Conservation (phyloP, 2,888 invertebrate species). For the Sphaeridia pumilis region DNA sequence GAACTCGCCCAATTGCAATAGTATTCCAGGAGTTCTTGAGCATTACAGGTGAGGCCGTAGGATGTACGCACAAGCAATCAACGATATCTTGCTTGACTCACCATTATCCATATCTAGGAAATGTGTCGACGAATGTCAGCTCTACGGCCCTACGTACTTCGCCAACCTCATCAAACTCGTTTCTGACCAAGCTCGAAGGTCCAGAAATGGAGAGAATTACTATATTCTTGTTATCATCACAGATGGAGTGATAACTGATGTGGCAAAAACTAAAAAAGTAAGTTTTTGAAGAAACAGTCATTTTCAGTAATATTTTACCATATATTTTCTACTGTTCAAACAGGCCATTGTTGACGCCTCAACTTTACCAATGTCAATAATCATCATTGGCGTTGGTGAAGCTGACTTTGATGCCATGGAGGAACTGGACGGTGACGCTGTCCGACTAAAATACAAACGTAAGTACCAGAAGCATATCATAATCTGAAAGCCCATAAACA, state of each 20-base stretch:
- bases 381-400: background rate
- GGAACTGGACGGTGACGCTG: background rate
- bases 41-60: constrained; percentile 21
- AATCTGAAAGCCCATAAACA: background rate
- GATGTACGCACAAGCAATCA: background rate
- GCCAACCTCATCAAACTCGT: constrained; percentile 44
- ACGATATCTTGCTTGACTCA: background rate
- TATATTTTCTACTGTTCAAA: too few relatives aligned
- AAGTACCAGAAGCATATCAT: background rate
- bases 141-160: constrained; percentile 48
- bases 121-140: constrained; percentile 43
- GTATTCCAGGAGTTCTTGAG: constrained; percentile 39
- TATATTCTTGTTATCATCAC: constrained; percentile 47
- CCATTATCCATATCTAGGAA: too few relatives aligned
- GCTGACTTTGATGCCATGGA: constrained; percentile 1
- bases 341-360: background rate
- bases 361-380: background rate
- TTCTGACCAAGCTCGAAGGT: constrained; percentile 37
- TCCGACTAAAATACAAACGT: background rate
- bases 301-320: too few relatives aligned
- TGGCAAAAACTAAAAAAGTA: constrained; percentile 44
- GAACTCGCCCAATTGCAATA: constrained; percentile 44
- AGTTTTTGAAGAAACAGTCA: too few relatives aligned
- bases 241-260: constrained; percentile 48
- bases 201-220: constrained; percentile 42